A percentile compares a stretch with the other conserved stretches of the same genome.
These are phyloP conservation scores for Ciconia stormi DNA, from an alignment of 2,113 vertebrate genomes.

Conservation along the genomic window DNA sequence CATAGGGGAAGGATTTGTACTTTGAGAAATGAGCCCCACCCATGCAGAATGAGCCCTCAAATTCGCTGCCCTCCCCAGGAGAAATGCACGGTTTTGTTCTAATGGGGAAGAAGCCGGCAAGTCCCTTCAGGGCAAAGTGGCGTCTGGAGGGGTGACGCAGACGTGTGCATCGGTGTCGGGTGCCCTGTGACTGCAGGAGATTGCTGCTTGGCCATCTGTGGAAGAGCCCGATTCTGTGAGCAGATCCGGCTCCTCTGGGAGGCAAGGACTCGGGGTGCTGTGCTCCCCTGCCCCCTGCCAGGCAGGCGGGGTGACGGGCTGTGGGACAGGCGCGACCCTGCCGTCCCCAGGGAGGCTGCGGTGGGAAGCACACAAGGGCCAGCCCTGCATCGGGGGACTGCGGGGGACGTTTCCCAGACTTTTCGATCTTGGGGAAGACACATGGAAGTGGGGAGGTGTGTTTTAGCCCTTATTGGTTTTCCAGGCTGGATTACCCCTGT, in stretches of 20 bases:
- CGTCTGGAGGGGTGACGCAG: fast-evolving
- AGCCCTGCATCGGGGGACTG: fast-evolving
- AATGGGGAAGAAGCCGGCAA: neutral
- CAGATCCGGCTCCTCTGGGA: neutral
- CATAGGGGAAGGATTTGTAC: neutral
- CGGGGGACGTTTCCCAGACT: fast-evolving
- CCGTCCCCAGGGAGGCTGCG: neutral
- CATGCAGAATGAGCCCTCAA: neutral
- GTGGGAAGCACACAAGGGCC: neutral
- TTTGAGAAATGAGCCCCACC: neutral
- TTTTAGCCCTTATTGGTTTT: neutral
- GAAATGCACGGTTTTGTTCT: neutral
- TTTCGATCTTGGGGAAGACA: neutral
- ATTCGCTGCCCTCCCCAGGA: neutral
- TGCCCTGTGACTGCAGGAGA: neutral
- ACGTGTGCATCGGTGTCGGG: fast-evolving
- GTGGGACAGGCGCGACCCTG: neutral
- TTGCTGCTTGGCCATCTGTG: neutral
- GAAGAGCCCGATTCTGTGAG: neutral
- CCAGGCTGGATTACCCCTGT: neutral
- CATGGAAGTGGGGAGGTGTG: neutral
- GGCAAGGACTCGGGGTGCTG: fast-evolving
- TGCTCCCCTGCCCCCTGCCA: neutral
- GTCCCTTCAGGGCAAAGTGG: neutral
- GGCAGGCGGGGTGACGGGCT: neutral